Conservation (phyloP, 1,140 invertebrate species). For the Leptinotarsa texana region DNA sequence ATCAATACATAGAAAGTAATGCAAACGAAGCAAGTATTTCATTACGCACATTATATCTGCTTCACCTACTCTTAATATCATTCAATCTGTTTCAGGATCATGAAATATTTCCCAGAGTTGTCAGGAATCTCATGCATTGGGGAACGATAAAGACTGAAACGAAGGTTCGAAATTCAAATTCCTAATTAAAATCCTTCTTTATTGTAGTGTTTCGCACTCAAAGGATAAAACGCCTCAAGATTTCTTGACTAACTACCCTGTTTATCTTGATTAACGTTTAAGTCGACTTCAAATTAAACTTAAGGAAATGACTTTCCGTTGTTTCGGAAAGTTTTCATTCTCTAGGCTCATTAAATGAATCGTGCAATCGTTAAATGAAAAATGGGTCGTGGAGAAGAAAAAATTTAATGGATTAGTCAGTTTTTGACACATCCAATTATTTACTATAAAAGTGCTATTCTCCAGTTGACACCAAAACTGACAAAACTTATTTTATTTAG, state of each 20-base stretch:
- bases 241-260: slow-evolving; percentile 5
- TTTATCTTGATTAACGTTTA: slow-evolving; percentile 2
- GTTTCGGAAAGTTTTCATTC: neutral
- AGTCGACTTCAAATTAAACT: neutral
- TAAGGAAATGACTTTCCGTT: neutral
- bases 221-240: neutral
- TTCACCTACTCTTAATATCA: too few relatives aligned
- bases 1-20: too few relatives aligned
- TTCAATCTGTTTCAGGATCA: too few relatives aligned
- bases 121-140: too few relatives aligned
- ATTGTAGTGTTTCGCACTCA: slow-evolving; percentile 5
- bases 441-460: too few relatives aligned
- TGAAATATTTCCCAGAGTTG: too few relatives aligned
- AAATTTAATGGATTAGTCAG: neutral
- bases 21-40: too few relatives aligned
- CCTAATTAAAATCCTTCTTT: neutral
- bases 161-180: neutral
- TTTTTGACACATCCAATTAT: neutral
- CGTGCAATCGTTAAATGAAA: neutral
- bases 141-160: too few relatives aligned
- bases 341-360: neutral
- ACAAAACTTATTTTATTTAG: too few relatives aligned
- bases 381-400: neutral
- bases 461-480: too few relatives aligned
- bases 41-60: too few relatives aligned